Evolutionary conservation across 2,113 vertebrate species (phyloP).

Genomic region (Bolborhynchus lineola): DNA sequence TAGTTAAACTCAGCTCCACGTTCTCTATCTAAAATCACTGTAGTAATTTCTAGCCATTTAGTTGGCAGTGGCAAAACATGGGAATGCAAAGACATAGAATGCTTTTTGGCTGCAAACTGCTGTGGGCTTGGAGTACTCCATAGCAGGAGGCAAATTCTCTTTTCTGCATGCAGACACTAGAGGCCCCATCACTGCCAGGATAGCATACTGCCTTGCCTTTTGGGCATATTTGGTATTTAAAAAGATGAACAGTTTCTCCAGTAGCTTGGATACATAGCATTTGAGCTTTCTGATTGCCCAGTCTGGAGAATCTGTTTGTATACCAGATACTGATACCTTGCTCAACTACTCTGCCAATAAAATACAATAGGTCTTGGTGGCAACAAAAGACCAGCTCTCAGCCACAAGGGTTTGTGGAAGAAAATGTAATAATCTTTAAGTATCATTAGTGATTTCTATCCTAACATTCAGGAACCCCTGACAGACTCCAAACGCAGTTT

Average conservation of each 20-base stretch:
- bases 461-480: not conserved
- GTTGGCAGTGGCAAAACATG: not conserved
- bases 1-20: not conserved
- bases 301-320: not conserved
- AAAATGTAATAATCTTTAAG: not conserved
- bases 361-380: not conserved
- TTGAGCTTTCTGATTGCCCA: not conserved
- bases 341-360: not conserved
- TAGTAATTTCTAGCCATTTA: not conserved
- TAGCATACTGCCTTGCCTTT: not conserved
- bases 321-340: not conserved
- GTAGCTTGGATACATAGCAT: not conserved
- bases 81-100: not conserved
- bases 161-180: not conserved
- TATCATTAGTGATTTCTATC: not conserved
- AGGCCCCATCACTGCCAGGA: not conserved
- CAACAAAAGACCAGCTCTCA: not conserved
- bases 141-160: not conserved
- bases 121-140: not conserved
- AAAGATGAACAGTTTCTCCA: not conserved
- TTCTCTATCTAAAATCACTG: not conserved
- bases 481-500: not conserved
- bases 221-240: not conserved
- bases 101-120: not conserved
- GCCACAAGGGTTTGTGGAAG: not conserved